Evolutionary conservation across 2,797 vertebrate species (phyloP).

Genomic region (Pseudochromis fuscus): DNA sequence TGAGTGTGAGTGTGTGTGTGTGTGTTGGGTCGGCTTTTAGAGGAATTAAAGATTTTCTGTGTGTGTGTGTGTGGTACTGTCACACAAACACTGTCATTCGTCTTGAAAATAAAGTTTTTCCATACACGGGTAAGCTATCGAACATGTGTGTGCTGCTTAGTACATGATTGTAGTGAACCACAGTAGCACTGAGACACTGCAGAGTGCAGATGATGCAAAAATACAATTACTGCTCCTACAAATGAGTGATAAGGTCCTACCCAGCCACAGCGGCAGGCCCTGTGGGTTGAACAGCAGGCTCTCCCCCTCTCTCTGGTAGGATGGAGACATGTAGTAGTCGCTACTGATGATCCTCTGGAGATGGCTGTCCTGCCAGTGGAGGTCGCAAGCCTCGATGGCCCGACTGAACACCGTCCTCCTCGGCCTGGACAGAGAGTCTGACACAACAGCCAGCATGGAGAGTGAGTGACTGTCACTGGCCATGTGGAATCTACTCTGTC

Average conservation of each 20-base stretch:
- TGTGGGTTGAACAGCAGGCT: slow-evolving; percentile 96
- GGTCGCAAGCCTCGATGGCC: slow-evolving; percentile 95
- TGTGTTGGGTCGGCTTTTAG: slow-evolving; percentile 38
- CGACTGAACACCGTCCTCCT: slow-evolving; percentile 95
- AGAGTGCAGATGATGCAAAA: slow-evolving; percentile 4
- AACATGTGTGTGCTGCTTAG: not conserved
- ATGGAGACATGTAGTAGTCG: slow-evolving; percentile 93
- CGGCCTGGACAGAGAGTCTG: slow-evolving; percentile 94
- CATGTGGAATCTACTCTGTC: not conserved
- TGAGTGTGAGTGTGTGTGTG: slow-evolving; percentile 30
- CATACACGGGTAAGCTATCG: not conserved
- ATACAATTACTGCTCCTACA: not conserved
- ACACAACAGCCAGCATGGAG: not conserved
- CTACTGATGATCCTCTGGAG: slow-evolving; percentile 99
- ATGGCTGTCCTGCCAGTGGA: slow-evolving; percentile 99
- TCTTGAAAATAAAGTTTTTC: slow-evolving; percentile 20
- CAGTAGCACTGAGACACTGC: not conserved
- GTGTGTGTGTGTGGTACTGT: slow-evolving; percentile 7
- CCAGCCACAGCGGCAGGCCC: slow-evolving; percentile 96
- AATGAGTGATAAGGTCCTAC: slow-evolving; percentile 70
- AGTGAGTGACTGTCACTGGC: not conserved
- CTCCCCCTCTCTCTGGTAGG: slow-evolving; percentile 94
- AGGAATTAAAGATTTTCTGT: slow-evolving; percentile 47
- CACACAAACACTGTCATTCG: slow-evolving; percentile 3
- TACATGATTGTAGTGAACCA: not conserved